Conservation (phyloP, 2,113 vertebrate genomes). For the Sitta europaea region DNA sequence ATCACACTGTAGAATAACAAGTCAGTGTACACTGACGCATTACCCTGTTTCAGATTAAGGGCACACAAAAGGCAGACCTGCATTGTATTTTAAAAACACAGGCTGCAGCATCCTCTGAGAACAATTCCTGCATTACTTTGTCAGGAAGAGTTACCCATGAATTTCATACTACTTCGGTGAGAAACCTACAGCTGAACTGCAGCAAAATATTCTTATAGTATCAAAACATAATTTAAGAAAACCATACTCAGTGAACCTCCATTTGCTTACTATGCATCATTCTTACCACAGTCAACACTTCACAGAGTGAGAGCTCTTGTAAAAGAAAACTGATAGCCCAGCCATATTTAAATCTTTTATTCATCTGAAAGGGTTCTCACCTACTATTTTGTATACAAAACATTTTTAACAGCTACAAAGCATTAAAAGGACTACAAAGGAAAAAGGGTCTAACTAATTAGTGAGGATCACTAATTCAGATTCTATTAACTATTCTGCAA, state of each 20-base stretch:
- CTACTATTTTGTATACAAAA: not conserved
- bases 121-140: not conserved
- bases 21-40: not conserved
- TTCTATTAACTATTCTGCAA: slow-evolving; percentile 20
- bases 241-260: not conserved
- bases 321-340: not conserved
- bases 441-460: not conserved
- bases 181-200: not conserved
- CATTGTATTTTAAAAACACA: slow-evolving; percentile 6
- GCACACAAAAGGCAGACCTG: slow-evolving; percentile 37
- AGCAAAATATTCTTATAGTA: not conserved
- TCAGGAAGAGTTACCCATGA: not conserved
- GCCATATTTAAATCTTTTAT: not conserved
- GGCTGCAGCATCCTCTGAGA: not conserved
- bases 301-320: not conserved
- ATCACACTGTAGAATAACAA: not conserved
- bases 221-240: not conserved
- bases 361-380: not conserved
- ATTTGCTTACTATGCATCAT: not conserved
- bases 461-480: not conserved
- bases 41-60: slow-evolving; percentile 5
- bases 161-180: not conserved
- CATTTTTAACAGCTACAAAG: slow-evolving; percentile 4
- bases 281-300: not conserved
- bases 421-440: not conserved